These are phyloP conservation scores for Sceloporus tristichus DNA, from an alignment of 2,113 vertebrate species.

Conservation along the genomic window DNA sequence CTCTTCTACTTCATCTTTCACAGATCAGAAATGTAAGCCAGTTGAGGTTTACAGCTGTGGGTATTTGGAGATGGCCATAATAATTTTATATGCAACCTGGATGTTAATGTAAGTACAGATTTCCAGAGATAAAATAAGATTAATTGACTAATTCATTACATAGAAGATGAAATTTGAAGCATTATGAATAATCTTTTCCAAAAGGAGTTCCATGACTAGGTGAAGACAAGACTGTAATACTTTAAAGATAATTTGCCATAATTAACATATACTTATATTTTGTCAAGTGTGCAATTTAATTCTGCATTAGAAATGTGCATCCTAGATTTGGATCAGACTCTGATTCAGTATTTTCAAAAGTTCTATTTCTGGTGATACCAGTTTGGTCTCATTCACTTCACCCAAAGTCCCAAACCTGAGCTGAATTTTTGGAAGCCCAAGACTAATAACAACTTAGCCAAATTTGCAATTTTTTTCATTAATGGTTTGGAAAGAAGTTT, in stretches of 20 bases:
- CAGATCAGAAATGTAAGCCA: neutral
- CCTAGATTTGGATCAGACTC: no score
- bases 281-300: neutral
- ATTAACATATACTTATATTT: neutral
- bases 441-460: neutral
- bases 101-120: conserved; percentile 2
- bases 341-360: no score
- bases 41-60: conserved; percentile 19
- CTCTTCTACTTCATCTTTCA: neutral
- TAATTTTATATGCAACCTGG: conserved; percentile 23
- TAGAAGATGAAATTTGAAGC: neutral
- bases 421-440: no score
- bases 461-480: neutral
- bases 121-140: conserved; percentile 12
- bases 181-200: neutral
- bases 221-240: neutral
- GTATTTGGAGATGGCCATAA: neutral
- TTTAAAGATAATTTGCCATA: neutral
- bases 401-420: no score
- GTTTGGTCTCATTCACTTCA: no score
- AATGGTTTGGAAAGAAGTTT: neutral
- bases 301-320: no score
- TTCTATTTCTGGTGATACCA: no score
- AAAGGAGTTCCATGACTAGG: neutral
- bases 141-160: neutral